Conservation (phyloP, 1,140 invertebrate genomes). For the Aleiodes sp. region DNA sequence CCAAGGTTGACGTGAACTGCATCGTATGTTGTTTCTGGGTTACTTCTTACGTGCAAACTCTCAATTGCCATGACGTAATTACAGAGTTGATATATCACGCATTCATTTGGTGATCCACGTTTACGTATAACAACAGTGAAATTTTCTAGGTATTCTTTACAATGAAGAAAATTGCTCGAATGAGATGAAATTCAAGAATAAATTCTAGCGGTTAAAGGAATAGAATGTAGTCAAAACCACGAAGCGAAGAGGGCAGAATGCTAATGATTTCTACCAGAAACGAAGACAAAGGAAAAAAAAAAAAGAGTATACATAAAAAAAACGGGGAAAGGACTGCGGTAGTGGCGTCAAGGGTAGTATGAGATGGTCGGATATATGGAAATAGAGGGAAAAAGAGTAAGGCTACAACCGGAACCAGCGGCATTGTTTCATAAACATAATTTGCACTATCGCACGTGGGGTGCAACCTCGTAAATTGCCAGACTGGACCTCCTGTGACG, state of each 20-base stretch:
- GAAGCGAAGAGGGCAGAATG: not conserved
- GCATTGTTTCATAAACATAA: slow-evolving; percentile 62
- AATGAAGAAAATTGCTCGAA: not conserved
- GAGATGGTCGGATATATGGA: not conserved
- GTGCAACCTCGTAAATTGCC: slow-evolving; percentile 50
- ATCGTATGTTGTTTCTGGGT: slow-evolving; percentile 7
- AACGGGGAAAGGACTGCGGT: not conserved
- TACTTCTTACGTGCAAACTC: not conserved
- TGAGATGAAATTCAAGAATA: not conserved
- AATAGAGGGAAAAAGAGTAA: not conserved
- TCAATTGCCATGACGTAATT: not conserved
- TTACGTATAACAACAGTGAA: too few relatives aligned
- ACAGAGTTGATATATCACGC: not conserved
- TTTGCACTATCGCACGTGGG: slow-evolving; percentile 53
- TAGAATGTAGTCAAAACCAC: not conserved
- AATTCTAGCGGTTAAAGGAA: not conserved
- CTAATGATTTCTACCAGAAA: not conserved
- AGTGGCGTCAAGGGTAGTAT: not conserved
- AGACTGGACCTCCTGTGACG: slow-evolving; percentile 33
- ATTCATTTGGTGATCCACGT: not conserved
- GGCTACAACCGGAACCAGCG: slow-evolving; percentile 14
- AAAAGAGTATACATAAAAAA: not conserved
- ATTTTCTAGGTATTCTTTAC: too few relatives aligned
- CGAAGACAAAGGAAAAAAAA: not conserved
- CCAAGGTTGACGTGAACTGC: slow-evolving; percentile 34